Evolutionary conservation across 2,888 invertebrate species (phyloP), one percentile per base, ranked within the genome.

Genomic region (Polydrusus tereticollis): DNA sequence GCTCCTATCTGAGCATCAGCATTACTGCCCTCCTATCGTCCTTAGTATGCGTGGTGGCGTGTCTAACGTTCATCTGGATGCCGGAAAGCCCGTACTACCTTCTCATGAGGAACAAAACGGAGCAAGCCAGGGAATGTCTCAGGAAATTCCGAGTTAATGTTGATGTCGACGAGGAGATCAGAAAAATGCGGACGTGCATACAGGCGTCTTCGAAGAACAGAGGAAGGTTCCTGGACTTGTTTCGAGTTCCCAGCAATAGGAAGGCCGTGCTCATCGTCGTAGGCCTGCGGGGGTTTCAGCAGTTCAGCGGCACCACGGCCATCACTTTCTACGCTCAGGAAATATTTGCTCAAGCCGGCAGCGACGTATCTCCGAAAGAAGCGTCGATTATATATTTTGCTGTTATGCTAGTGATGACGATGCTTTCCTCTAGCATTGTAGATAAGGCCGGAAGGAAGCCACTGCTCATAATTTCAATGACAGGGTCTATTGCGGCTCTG

Each of bases 291-390:
- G 80, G 80, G 21, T 76, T 45, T 43, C 89, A 89, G 71, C 83
- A 83, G 72, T 80, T 91, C 52, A 89, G 89, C 77, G 91, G 91
- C 0, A 89, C 89, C 70, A 89, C 89, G 33, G 90, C 90, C 0
- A 88, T 91, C 2, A 87, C 90, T 0, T 89, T 90, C 5, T 90
- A 90, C 79, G 87, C 89, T 0, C 89, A 90, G 74, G 85, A 86
- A 0, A 84, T 88, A 10, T 83, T 87, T 36, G 76, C 84, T 20
- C 85, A 86, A 26, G 81, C 85, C 0, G 84, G 83, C 3, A 83
- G 83, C 18, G 84, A 85, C 65, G 78, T 87, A 6, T 86, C 87
- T 1, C 84, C 88, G 5, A 80, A 79, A 26, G 75, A 77, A 26
- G 82, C 83, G 4, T 77, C 83, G 1, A 82, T 81, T 55, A 81